phyloP scores from a whole-genome alignment of 2,797 vertebrate species.

The Pseudopleuronectes americanus region DNA sequence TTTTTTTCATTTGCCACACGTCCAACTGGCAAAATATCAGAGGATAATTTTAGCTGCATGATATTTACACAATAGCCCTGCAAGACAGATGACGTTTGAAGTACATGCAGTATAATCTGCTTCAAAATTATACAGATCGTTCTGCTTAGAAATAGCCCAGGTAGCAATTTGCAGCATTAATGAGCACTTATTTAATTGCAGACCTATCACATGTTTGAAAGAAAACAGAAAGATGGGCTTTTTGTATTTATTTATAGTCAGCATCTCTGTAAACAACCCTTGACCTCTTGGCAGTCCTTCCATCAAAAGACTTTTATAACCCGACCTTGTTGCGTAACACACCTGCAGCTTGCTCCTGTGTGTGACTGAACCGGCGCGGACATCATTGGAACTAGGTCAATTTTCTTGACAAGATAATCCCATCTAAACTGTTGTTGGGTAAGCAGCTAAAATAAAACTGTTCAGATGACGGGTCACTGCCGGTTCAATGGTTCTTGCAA shows the following conservation, averaged over 20 bases:
- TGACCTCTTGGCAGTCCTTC: slow-evolving; percentile 18
- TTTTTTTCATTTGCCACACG: background rate
- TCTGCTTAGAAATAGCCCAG: slow-evolving; percentile 44
- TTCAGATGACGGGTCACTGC: slow-evolving; percentile 52
- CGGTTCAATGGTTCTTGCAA: slow-evolving; percentile 54
- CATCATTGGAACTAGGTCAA: slow-evolving; percentile 59
- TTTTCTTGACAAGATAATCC: slow-evolving; percentile 67
- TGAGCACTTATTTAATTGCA: slow-evolving; percentile 31
- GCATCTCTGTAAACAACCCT: slow-evolving; percentile 6
- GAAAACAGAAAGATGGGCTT: background rate
- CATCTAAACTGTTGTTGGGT: slow-evolving; percentile 67
- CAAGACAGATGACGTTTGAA: slow-evolving; percentile 16
- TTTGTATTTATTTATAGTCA: background rate
- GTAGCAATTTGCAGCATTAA: slow-evolving; percentile 45
- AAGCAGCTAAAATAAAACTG: slow-evolving; percentile 67
- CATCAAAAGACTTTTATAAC: slow-evolving; percentile 29
- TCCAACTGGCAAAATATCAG: slow-evolving; percentile 5
- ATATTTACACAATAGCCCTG: slow-evolving; percentile 29
- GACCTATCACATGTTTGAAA: slow-evolving; percentile 12
- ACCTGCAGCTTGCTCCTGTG: slow-evolving; percentile 46
- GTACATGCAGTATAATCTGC: slow-evolving; percentile 30
- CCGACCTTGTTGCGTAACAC: slow-evolving; percentile 42
- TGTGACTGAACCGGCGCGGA: slow-evolving; percentile 13
- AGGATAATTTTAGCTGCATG: slow-evolving; percentile 25
- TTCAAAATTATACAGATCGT: slow-evolving; percentile 36